phyloP scores from a whole-genome alignment of 37 sponge, comb jelly and placozoan genomes.

The Theonella swinhoei region DNA sequence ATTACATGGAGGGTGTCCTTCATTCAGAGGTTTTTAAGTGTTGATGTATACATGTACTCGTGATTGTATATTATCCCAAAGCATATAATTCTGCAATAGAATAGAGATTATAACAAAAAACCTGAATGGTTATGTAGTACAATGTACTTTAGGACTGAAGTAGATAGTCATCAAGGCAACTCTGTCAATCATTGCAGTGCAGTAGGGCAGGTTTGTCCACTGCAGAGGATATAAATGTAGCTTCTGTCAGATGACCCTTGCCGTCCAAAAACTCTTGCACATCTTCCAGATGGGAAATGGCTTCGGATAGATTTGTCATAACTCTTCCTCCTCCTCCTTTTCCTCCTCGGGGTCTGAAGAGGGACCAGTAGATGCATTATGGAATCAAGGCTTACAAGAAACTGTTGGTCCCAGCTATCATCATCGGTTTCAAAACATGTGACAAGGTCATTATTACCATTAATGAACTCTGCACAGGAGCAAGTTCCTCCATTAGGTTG shows the following conservation, averaged over 20 bases:
- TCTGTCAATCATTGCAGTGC: neutral
- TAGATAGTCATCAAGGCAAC: neutral
- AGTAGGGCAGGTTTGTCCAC: conserved; percentile 11
- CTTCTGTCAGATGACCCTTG: conserved; percentile 12
- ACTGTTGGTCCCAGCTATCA: conserved; percentile 1
- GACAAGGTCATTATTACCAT: conserved; percentile 6
- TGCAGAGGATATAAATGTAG: conserved; percentile 5
- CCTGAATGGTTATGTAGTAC: neutral
- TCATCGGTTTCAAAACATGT: conserved; percentile 1
- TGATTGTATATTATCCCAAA: neutral
- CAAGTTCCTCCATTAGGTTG: neutral
- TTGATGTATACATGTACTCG: neutral
- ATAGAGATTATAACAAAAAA: neutral
- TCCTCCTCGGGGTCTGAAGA: neutral
- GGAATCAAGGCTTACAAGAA: neutral
- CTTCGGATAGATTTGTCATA: neutral
- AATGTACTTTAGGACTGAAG: neutral
- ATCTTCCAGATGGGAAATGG: conserved; percentile 51
- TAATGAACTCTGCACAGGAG: neutral
- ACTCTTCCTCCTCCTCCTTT: neutral
- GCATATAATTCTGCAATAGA: neutral
- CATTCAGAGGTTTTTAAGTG: neutral
- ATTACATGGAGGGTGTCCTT: conserved; percentile 11
- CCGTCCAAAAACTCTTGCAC: conserved; percentile 52
- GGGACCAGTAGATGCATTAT: neutral